Conservation (phyloP, 2,113 vertebrate genomes). For the Lepisosteus osseus region DNA sequence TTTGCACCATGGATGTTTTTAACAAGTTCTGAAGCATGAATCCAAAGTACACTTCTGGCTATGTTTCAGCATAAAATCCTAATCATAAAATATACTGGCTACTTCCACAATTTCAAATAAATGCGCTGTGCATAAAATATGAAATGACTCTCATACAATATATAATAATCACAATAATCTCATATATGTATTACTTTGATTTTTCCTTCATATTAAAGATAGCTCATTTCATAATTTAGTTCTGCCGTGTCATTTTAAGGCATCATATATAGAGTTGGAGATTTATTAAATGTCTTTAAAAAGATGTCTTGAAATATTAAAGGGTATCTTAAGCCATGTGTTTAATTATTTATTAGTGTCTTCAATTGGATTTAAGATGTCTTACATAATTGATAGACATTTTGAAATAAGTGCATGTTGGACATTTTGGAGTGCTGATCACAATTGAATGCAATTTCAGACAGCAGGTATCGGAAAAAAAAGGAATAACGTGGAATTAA, state of each 20-base stretch:
- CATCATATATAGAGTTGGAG: not conserved
- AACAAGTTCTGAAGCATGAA: no score
- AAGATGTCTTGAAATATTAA: constrained; percentile 17
- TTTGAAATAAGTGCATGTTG: constrained; percentile 9
- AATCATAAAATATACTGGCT: no score
- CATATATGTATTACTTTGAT: not conserved
- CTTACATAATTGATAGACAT: constrained; percentile 8
- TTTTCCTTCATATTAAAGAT: not conserved
- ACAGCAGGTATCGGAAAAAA: not conserved
- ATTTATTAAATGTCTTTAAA: constrained; percentile 19
- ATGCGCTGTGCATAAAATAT: no score
- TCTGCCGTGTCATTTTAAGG: constrained; percentile 1
- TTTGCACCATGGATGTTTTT: no score
- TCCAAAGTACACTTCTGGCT: no score
- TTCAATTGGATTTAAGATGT: constrained; percentile 6
- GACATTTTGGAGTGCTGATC: not conserved
- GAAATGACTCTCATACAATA: no score
- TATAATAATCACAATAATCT: not conserved
- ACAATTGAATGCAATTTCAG: not conserved
- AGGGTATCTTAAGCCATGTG: constrained; percentile 8
- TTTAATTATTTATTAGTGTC: constrained; percentile 20
- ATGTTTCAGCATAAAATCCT: no score
- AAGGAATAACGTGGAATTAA: not conserved
- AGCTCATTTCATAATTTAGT: not conserved
- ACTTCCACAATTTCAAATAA: no score